Evolutionary conservation across 2,113 vertebrate species (phyloP).

Genomic region (Tachysurus fulvidraco): DNA sequence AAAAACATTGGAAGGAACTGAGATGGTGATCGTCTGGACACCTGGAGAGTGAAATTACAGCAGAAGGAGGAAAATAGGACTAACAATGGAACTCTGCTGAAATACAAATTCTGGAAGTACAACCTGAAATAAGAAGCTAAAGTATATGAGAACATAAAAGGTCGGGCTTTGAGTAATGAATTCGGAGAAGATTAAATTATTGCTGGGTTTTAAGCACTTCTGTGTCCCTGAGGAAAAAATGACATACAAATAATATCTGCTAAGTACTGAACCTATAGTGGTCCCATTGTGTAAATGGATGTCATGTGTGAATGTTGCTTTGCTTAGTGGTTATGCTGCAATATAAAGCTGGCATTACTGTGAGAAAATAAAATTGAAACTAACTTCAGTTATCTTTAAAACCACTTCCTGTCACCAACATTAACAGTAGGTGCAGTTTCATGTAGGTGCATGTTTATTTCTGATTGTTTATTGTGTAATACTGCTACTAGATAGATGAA

Average conservation of each 20-base stretch:
- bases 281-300: neutral
- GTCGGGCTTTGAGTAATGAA: too few relatives aligned
- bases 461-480: neutral
- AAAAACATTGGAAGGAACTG: neutral
- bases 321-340: neutral
- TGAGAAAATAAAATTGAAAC: neutral
- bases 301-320: neutral
- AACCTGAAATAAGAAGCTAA: neutral
- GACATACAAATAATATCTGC: neutral
- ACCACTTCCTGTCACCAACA: neutral
- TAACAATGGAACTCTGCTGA: constrained; percentile 8
- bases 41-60: neutral
- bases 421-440: neutral
- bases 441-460: neutral
- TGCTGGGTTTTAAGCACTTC: neutral
- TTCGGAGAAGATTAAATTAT: neutral
- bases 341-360: neutral
- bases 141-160: neutral
- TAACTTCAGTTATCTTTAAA: neutral
- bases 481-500: neutral
- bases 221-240: neutral
- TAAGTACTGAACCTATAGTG: neutral
- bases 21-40: neutral
- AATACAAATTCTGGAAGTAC: neutral
- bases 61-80: too few relatives aligned